Evolutionary conservation across 2,113 vertebrate species (phyloP), one percentile per base, ranked within the genome.

Genomic region (Martes martes): DNA sequence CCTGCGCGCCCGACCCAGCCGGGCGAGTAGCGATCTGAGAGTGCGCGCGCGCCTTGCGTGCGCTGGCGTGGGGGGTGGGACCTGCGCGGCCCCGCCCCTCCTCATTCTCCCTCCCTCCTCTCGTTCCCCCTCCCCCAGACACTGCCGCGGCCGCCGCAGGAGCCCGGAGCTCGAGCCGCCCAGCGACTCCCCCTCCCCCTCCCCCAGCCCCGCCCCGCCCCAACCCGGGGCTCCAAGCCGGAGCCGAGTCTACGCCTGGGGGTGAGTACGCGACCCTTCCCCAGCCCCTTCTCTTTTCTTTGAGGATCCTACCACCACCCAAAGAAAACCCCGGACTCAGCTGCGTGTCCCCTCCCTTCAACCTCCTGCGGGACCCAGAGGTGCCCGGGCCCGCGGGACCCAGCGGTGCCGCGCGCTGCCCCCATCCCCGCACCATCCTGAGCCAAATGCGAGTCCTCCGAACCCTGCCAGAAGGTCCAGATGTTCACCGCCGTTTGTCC

Each of bases 171-270:
- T 65, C 97, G 18, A 92, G 63, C 91, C 93, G 79, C 89, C 94
- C 96, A 52, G 96, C 91, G 71, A 87, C 93, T 94, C 92, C 97
- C 94, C 97, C 96, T 65, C 95, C 82, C 55, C 80, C 4, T 14
- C 87, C 26, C 96, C 39, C 97, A 28, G 55, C 36, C 92, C 97
- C 94, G 55, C 91, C 97, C 91, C 83, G 91, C 97, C 96, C 97
- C 96, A 89, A 92, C 87, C 93, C 86, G 95, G 96, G 97, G 96
- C 98, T 97, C 98, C 42, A 26, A 95, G 94, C 91, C 11, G 95
- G 97, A 97, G 97, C 98, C 55, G 97, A 97, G 97, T 96, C 97
- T 98, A 96, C 96, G 97, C 96, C 91, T 89, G 74, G 96, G 96
- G 98, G 97, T 97, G 94, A 97, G 97, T 97, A 94, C 73, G 91